Percentiles rank a stretch among this genome's conserved stretches.
Conservation (phyloP, 1,140 invertebrate genomes). For the Diabrotica virgifera region DNA sequence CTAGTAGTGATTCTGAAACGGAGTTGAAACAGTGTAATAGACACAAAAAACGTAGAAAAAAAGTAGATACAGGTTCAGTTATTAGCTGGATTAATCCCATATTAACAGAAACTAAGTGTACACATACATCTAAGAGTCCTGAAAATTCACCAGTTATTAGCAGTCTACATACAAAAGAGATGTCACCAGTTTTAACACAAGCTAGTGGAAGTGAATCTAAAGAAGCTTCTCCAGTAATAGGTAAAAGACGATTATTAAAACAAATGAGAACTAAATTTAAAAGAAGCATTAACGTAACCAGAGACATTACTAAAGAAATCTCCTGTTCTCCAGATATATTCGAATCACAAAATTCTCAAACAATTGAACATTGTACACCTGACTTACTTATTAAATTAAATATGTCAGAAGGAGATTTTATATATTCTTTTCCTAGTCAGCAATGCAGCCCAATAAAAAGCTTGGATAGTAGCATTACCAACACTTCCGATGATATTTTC, state of each 20-base stretch:
- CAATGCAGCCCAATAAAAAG: too few species aligned
- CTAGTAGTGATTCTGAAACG: constrained; percentile 26
- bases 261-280: constrained; percentile 13
- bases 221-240: constrained; percentile 26
- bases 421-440: too few species aligned
- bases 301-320: background rate
- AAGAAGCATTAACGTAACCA: constrained; percentile 17
- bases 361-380: background rate
- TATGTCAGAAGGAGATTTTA: too few species aligned
- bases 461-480: too few species aligned
- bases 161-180: constrained; percentile 13
- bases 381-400: too few species aligned
- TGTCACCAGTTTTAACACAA: constrained; percentile 19
- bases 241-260: constrained; percentile 16
- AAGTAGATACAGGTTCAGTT: too few species aligned
- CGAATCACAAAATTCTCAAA: background rate
- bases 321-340: too few species aligned
- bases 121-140: background rate
- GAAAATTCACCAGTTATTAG: constrained; percentile 20
- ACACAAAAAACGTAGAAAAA: too few species aligned
- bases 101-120: background rate
- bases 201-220: background rate
- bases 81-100: too few species aligned
- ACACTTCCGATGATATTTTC: background rate
- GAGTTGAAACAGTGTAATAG: background rate